Conservation (phyloP, 2,888 invertebrate genomes). For the Apomyelois bistriatella region DNA sequence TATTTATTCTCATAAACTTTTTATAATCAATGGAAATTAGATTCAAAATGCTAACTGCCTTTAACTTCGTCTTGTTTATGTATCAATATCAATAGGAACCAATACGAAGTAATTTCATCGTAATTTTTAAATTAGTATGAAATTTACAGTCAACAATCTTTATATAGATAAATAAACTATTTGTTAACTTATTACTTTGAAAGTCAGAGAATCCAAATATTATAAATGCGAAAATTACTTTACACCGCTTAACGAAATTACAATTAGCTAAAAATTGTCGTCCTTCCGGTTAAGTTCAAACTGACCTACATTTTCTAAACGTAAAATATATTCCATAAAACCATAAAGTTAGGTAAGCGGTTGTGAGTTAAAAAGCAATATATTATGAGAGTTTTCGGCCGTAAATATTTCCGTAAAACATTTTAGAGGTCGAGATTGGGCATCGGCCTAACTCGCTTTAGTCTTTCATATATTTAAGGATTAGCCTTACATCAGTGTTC, state of each 20-base stretch:
- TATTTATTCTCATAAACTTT: constrained; percentile 46
- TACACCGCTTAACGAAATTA: too few relatives aligned
- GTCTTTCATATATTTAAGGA: constrained; percentile 26
- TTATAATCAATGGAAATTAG: constrained; percentile 37
- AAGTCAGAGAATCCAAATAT: too few relatives aligned
- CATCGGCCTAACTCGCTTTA: constrained; percentile 61
- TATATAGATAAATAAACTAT: background rate
- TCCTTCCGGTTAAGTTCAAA: background rate
- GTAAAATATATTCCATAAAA: background rate
- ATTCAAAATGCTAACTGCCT: constrained; percentile 38
- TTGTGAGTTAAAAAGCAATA: background rate
- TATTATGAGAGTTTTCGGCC: constrained; percentile 27
- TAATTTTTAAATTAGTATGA: background rate
- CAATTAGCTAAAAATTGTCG: background rate
- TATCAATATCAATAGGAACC: constrained; percentile 31
- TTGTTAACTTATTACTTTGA: too few relatives aligned
- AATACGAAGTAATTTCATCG: constrained; percentile 25
- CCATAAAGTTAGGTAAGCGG: background rate
- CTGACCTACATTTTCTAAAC: background rate
- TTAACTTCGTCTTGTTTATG: constrained; percentile 29
- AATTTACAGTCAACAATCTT: background rate
- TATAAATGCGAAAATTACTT: too few relatives aligned
- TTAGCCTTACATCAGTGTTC: background rate
- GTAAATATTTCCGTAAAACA: constrained; percentile 53
- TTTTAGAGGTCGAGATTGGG: constrained; percentile 61